Base-by-base conservation (phyloP, 1,140 invertebrate species). In the Colletes gigas region DNA sequence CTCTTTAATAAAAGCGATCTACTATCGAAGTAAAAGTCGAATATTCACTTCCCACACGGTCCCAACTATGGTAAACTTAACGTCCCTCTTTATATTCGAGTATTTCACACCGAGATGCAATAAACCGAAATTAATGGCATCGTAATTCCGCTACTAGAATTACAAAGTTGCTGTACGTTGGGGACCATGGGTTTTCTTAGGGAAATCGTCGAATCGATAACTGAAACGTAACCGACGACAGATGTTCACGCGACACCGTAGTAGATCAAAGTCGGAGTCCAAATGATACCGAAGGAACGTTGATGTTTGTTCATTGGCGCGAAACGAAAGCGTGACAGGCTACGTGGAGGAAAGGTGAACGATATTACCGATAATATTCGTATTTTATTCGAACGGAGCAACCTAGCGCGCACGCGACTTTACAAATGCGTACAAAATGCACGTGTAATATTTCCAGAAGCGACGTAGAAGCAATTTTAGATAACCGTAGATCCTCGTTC, bases 51-150 rank as follows among this genome's bases (percentile, higher is more conserved):
- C 30, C 30, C 30, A 30, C 2, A 2, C 30, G 30, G 30, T 47
- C 44, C 44, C 9, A 47, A 47, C 44, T 47, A 47, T 30, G 2
- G 30, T 30, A 65, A 65, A 66, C n/a, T 47, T 66, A 17, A n/a
- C 2, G 39, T 65, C 17, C 39, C 17, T n/a, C 14, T 19, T 41
- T n/a, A 17, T 12, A 12, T 39, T 19, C 57, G 55, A 39, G 50
- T n/a, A 17, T 50, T 14, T 1, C 41, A 15, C 50, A 10, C 14
- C 19, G 6, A n/a, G 55, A 14, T 12, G 63, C 52, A 17, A 55
- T 76, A 76, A 68, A 69, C 8, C 41, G 21, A 77, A 69, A 78
- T 60, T 41, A 62, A 70, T 41, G 14, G 57, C 14, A 7, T 39
- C 55, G 30, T 62, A 70, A 52, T 52, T 60, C 30, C 5, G 44